phyloP scores from a whole-genome alignment of 2,888 invertebrate species.

The Pammene fasciana region DNA sequence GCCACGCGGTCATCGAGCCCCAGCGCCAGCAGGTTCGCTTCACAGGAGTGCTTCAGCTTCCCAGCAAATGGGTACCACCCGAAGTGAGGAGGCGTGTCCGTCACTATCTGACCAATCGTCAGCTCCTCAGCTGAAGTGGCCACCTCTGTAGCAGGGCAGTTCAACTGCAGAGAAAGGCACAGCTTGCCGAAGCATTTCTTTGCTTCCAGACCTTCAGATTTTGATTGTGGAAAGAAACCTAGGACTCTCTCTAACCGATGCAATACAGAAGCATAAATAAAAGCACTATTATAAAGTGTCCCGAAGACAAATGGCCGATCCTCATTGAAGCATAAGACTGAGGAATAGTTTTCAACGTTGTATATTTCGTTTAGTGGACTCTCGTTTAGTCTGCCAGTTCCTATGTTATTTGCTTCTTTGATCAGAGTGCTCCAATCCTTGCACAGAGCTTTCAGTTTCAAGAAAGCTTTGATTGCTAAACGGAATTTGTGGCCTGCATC shows the following conservation, averaged over 20 bases:
- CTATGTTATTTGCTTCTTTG: slow-evolving; percentile 43
- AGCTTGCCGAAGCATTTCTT: slow-evolving; percentile 45
- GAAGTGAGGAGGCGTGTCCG: not conserved
- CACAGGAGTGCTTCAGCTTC: slow-evolving; percentile 35
- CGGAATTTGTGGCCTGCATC: slow-evolving; percentile 9
- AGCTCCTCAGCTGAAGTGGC: slow-evolving; percentile 21
- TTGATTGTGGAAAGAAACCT: slow-evolving; percentile 45
- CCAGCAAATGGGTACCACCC: slow-evolving; percentile 40
- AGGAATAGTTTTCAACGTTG: slow-evolving; percentile 45
- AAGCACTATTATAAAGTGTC: slow-evolving; percentile 43
- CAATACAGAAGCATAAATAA: slow-evolving; percentile 46
- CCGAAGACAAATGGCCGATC: slow-evolving; percentile 47
- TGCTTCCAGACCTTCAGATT: slow-evolving; percentile 43
- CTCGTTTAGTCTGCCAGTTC: slow-evolving; percentile 38
- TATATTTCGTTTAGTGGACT: slow-evolving; percentile 46
- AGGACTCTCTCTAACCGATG: slow-evolving; percentile 42
- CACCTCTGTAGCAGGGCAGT: slow-evolving; percentile 9
- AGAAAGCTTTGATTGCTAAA: slow-evolving; percentile 44
- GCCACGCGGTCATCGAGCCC: slow-evolving; percentile 34
- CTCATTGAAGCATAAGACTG: slow-evolving; percentile 45
- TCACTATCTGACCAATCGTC: not conserved
- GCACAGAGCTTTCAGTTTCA: slow-evolving; percentile 47
- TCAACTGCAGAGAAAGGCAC: slow-evolving; percentile 43
- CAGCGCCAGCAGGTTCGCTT: slow-evolving; percentile 36
- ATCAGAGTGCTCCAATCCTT: slow-evolving; percentile 49